Evolutionary conservation across 2,888 invertebrate genomes (phyloP), one percentile per base, ranked within the genome.

Genomic region (Baccha elongata): DNA sequence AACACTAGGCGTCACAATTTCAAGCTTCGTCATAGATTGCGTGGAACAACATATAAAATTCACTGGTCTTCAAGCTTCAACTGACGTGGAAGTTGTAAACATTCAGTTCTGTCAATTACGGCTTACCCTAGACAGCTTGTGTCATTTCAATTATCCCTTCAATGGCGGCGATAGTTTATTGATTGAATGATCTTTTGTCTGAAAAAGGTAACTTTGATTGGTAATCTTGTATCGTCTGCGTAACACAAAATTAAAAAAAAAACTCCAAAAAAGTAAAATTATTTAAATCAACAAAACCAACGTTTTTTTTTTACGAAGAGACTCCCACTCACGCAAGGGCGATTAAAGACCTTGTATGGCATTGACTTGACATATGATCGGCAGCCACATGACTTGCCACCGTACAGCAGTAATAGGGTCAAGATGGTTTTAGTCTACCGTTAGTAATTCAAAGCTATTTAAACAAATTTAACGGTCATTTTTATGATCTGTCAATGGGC

Each of bases 341-440:
- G 40, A 29, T 32, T 19, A 50, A 55, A 65, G 50, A 58, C 65
- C 65, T 72, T 52, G 37, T 15, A 1, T 60, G 72, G 46, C 72
- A 72, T 78, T 69, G 69, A 42, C 46, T 72, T 44, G 29, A 23
- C 10, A 13, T 32, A 8, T 1, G 8, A 32, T 32, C 29, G 40
- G 3, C 2, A 13, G 7, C 23, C 10, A 37, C 58, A 40, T 42
- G 42, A 13, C 11, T 10, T 19, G 10, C 11, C 11, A 23, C 37
- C 35, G 46, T 15, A 13, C 26, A 19, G 23, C 53, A 42, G n/a
- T n/a, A 81, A 71, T 81, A 58, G 69, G 80, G 80, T 75, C 80
- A 81, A 81, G 75, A 71, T 69, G 58, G 48, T 40, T 32, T 71
- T 52, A 23, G 52, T 35, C 52, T 64, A 44, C 40, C 62, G 35